Conservation (phyloP, 92 coral and sea anemone genomes). For the Zoanthus gigantus region DNA sequence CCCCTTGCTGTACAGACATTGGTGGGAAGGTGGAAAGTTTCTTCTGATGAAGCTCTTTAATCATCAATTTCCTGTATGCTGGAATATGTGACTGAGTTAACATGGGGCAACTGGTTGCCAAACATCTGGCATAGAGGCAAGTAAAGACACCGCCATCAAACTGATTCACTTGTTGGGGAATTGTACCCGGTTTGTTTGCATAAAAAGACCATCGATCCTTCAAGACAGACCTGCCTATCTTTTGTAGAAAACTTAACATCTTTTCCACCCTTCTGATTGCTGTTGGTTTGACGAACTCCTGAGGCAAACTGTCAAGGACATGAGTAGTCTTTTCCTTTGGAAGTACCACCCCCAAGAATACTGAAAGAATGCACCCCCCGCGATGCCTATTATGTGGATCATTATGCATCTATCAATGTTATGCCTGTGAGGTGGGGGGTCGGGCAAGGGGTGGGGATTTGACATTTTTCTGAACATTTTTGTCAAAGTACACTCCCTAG, state of each 20-base stretch:
- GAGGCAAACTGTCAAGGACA: slow-evolving; percentile 49
- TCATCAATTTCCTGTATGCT: slow-evolving; percentile 45
- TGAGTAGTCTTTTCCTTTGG: slow-evolving; percentile 38
- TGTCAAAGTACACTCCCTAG: too few relatives aligned
- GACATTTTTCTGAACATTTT: too few relatives aligned
- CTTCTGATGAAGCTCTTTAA: slow-evolving; percentile 43
- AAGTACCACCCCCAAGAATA: slow-evolving; percentile 39
- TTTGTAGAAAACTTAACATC: slow-evolving; percentile 21
- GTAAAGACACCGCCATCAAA: slow-evolving; percentile 66
- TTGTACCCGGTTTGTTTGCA: slow-evolving; percentile 21
- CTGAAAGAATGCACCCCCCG: too few relatives aligned
- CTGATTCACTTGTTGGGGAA: slow-evolving; percentile 40
- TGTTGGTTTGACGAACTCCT: slow-evolving; percentile 10
- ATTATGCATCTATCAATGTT: not conserved
- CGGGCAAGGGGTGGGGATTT: too few relatives aligned
- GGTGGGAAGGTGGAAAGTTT: slow-evolving; percentile 56
- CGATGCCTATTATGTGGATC: slow-evolving; percentile 22
- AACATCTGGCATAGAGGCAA: slow-evolving; percentile 66
- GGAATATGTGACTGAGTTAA: slow-evolving; percentile 18
- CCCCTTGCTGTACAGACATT: slow-evolving; percentile 53
- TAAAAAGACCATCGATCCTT: slow-evolving; percentile 22
- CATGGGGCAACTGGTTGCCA: slow-evolving; percentile 37
- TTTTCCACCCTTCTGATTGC: slow-evolving; percentile 37
- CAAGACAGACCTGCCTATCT: slow-evolving; percentile 5
- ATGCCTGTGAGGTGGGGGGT: too few relatives aligned